Percentiles rank a stretch among this genome's conserved stretches.
phyloP scores from a whole-genome alignment of 2,888 invertebrate genomes.

The Himalopsyche kuldschensis region DNA sequence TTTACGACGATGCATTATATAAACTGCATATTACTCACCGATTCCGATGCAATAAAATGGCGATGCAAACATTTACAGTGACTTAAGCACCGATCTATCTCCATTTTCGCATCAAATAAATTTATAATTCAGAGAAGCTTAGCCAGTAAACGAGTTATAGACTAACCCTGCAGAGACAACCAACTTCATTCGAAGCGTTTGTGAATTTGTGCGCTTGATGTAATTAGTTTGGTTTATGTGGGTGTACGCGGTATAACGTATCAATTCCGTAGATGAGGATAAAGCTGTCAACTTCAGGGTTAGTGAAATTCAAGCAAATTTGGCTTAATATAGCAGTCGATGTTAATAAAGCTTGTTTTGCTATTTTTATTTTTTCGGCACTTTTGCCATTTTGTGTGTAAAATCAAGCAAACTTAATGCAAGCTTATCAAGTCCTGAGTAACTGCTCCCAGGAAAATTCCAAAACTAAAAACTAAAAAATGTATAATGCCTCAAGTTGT shows the following conservation, averaged over 20 bases:
- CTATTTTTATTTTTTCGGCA: no score
- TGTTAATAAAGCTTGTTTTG: no score
- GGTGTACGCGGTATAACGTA: not conserved
- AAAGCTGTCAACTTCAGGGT: not conserved
- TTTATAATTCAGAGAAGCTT: slow-evolving; percentile 1
- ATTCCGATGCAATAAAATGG: slow-evolving; percentile 11
- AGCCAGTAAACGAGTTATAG: not conserved
- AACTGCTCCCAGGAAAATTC: no score
- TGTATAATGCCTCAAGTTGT: no score
- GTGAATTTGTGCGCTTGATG: not conserved
- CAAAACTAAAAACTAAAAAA: no score
- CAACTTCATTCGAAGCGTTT: not conserved
- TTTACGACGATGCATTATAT: not conserved
- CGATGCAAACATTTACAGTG: slow-evolving; percentile 10
- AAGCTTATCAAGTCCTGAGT: no score
- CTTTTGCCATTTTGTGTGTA: no score
- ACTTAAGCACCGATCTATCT: slow-evolving; percentile 4
- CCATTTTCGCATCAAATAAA: slow-evolving; percentile 10
- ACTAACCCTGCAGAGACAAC: not conserved
- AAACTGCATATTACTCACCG: not conserved
- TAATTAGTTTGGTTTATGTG: not conserved
- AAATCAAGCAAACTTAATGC: no score
- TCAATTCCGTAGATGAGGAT: not conserved
- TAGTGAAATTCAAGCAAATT: not conserved
- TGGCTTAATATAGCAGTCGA: not conserved